Evolutionary conservation across 2,113 vertebrate species (phyloP), one percentile per base, ranked within the genome.

Genomic region (Gadus chalcogrammus): DNA sequence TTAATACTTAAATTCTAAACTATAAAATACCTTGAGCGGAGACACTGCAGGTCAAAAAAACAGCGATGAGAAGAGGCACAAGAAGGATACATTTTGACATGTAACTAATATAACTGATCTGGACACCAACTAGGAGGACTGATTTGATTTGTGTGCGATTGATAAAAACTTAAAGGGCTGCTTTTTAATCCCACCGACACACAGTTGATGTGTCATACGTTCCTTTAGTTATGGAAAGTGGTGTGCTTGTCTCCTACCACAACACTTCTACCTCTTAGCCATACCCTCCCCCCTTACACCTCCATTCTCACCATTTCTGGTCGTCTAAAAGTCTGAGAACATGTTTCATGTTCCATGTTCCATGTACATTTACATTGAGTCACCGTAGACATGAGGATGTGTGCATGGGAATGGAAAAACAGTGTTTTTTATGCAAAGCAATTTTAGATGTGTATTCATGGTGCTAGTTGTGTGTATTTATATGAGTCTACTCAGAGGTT

Each of bases 191-290:
- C 70, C 60, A 71, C 68, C 15, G 4, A 20, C 59, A 17, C 59
- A 5, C 1, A 9, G 15, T 5, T 17, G 22, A 13, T 60, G 17
- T 70, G 62, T 75, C 79, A 85, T 82, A 78, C 24, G 70, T 48
- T 27, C 0, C 4, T 67, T 76, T 61, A 77, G 1, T 2, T 18
- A 8, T 78, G 82, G 82, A 88, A 88, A 88, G 66, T 15, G n/a
- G 28, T 61, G 35, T 60, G 31, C 11, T 62, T 1, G 27, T 74
- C 81, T 85, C 87, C 84, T 78, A 61, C 79, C 61, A 70, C 78
- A 18, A n/a, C 13, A 60, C 22, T 64, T 74, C 61, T 42, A 3
- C 8, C 4, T 5, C 4, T 7, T 5, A 13, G 63, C 16, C 3
- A 62, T 64, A 17, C 13, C 53, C 1, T 0, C 16, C 24, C 24